Evolutionary conservation across 1,140 invertebrate species (phyloP).

Genomic region (Drosophila santomea): DNA sequence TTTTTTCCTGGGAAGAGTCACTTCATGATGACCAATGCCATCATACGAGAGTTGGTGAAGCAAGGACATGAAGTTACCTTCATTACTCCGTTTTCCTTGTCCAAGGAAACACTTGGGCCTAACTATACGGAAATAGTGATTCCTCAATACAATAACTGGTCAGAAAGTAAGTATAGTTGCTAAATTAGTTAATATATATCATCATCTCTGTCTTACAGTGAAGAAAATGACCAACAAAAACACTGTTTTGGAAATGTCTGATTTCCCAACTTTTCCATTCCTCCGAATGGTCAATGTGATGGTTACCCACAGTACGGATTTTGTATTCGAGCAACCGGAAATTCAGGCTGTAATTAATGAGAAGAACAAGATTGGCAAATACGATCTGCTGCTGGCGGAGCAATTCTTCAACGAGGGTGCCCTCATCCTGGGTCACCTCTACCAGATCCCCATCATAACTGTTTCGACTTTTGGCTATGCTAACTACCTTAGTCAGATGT

Average conservation of each 20-base stretch:
- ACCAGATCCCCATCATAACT: constrained; percentile 80
- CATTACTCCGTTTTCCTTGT: constrained; percentile 63
- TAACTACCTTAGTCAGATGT: constrained; percentile 71
- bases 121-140: constrained; percentile 74
- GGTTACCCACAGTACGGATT: constrained; percentile 62
- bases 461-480: constrained; percentile 72
- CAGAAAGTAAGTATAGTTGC: constrained; percentile 30
- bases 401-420: constrained; percentile 84
- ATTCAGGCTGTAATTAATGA: constrained; percentile 79
- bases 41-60: constrained; percentile 63
- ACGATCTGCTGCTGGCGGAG: constrained; percentile 84
- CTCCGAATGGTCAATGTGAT: constrained; percentile 12
- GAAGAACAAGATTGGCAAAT: constrained; percentile 73
- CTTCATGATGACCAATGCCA: constrained; percentile 69
- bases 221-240: constrained; percentile 15
- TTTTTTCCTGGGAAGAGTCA: constrained; percentile 78
- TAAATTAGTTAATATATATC: too few species aligned
- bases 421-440: constrained; percentile 80
- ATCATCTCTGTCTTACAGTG: constrained; percentile 12
- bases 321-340: constrained; percentile 76
- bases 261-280: constrained; percentile 28
- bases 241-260: constrained; percentile 52
- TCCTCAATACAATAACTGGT: constrained; percentile 57
- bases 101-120: constrained; percentile 58
- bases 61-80: constrained; percentile 75